Evolutionary conservation across 2,113 vertebrate species (phyloP), one percentile per base, ranked within the genome.

Genomic region (Colossoma macropomum): DNA sequence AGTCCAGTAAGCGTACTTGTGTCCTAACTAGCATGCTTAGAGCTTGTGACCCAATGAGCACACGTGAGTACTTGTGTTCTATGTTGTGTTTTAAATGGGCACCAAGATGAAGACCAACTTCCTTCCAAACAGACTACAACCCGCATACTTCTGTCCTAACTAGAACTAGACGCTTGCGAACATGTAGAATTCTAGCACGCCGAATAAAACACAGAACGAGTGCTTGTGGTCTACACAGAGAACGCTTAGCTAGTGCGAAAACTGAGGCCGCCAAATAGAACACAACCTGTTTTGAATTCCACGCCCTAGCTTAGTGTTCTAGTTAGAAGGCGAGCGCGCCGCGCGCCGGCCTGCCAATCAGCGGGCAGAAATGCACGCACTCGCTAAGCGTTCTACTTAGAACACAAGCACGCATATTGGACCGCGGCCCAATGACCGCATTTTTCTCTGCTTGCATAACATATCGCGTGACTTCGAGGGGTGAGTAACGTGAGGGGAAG

Each of bases 401-500:
- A 25, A 27, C 59, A 4, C 59, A 27, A 13, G 59, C 59, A 13
- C 59, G n/a, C 23, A 27, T 25, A 27, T 62, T 62, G 59, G 59
- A 62, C n/a, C 59, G 25, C 59, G 59, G 59, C 59, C 59, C 78
- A 19, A 48, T 81, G 82, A 87, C 82, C 85, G 79, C 79, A 84
- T 84, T 84, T 81, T 84, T 84, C 65, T 54, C 27, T 28, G 74
- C 79, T 81, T 87, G 85, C 82, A 28, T 84, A 82, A 88, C 75
- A 19, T 84, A 82, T 88, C 88, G 84, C 86, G 87, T 83, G 89
- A 87, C 79, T 70, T 81, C 41, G 21, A 28, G 38, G 45, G 27
- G 73, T 79, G 60, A 75, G 72, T 38, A 81, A 82, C 86, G 79
- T 84, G 77, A 75, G 79, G 38, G 84, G 69, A 25, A 38, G 41